These are phyloP conservation scores for Drosophila saltans DNA, from an alignment of 1,140 invertebrate genomes.

Conservation along the genomic window DNA sequence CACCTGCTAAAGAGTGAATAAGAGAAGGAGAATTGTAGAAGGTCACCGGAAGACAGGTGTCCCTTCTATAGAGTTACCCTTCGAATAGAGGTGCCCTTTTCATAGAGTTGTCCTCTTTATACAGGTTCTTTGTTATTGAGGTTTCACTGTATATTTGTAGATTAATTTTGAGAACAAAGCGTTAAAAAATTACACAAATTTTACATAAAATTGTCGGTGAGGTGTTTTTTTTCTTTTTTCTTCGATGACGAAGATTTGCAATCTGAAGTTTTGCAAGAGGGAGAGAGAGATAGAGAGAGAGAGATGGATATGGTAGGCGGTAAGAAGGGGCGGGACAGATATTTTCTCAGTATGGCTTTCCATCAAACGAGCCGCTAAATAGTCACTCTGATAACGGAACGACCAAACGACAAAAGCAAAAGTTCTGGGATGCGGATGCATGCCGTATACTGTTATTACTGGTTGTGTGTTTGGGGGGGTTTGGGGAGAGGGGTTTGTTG, in stretches of 20 bases:
- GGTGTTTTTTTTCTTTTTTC: background rate
- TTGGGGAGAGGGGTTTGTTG: background rate
- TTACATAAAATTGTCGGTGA: background rate
- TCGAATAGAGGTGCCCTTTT: no score
- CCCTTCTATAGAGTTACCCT: no score
- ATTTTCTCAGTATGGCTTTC: background rate
- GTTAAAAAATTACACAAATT: no score
- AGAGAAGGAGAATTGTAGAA: no score
- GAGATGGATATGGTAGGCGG: background rate
- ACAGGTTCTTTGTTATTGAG: no score
- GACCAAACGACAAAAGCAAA: background rate
- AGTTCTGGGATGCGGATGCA: slow-evolving; percentile 17
- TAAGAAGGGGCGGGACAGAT: background rate
- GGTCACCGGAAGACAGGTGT: no score
- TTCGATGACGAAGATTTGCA: background rate
- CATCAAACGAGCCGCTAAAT: slow-evolving; percentile 20
- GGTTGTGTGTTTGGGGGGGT: background rate
- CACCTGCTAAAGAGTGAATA: no score
- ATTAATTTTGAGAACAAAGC: no score
- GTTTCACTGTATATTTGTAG: no score
- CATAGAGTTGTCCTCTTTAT: no score
- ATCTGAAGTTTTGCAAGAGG: background rate
- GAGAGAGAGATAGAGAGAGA: background rate
- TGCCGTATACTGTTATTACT: background rate
- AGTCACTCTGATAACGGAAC: slow-evolving; percentile 19